Conservation (phyloP, 2,113 vertebrate genomes). For the Rhinolophus sinicus region DNA sequence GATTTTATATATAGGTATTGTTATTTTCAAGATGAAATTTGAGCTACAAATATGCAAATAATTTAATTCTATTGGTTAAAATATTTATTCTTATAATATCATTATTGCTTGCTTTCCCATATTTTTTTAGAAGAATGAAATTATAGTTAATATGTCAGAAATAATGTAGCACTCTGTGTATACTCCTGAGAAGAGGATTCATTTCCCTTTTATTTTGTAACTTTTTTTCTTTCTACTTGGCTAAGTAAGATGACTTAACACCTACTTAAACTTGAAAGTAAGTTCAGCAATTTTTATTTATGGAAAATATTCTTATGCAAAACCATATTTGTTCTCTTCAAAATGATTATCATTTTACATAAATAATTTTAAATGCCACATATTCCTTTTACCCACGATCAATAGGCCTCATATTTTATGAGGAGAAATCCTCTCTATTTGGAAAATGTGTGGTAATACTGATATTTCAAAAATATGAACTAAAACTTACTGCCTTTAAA, state of each 20-base stretch:
- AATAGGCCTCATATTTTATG: not conserved
- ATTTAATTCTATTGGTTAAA: not conserved
- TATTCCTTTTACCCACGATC: not conserved
- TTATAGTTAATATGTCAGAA: not conserved
- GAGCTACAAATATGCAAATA: not conserved
- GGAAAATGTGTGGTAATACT: not conserved
- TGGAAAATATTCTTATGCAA: not conserved
- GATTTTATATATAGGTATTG: not conserved
- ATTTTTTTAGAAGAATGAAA: not conserved
- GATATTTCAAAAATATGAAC: not conserved
- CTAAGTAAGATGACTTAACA: not conserved
- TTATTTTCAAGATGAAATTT: slow-evolving; percentile 12
- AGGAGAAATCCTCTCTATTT: not conserved
- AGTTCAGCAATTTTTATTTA: not conserved
- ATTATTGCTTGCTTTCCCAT: not conserved
- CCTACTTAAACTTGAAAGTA: not conserved
- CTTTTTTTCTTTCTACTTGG: not conserved
- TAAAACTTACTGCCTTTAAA: not conserved
- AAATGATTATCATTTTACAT: not conserved
- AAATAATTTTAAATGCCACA: not conserved
- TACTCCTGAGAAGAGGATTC: not conserved
- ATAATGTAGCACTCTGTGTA: not conserved
- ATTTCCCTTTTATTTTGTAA: not conserved
- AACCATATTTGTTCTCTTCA: not conserved
- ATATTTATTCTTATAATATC: not conserved